A percentile compares a stretch with the other conserved stretches of the same genome.
These are phyloP conservation scores for Danio rerio DNA, from an alignment of 2,113 vertebrate genomes.

Conservation along the genomic window GRCz12tu NC_133192.1:57585001-57585500, in stretches of 20 bases:
- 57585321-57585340: conserved; percentile 93
- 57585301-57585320: conserved; percentile 97
- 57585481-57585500: too few relatives aligned
- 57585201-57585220: conserved; percentile 99
- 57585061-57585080: conserved; percentile 53
- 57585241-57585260: conserved; percentile 99
- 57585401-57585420: too few relatives aligned
- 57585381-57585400: too few relatives aligned
- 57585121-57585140: conserved; percentile 98
- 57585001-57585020: too few relatives aligned
- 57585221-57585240: conserved; percentile 99
- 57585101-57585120: conserved; percentile 96
- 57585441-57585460: too few relatives aligned
- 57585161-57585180: conserved; percentile 88
- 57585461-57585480: too few relatives aligned
- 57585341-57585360: conserved; percentile 83
- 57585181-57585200: conserved; percentile 93
- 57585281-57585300: conserved; percentile 97
- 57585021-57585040: too few relatives aligned
- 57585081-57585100: conserved; percentile 93
- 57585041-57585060: too few relatives aligned
- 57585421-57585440: too few relatives aligned
- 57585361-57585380: too few relatives aligned
- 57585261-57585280: conserved; percentile 98
- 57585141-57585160: conserved; percentile 91